Evolutionary conservation across 2,797 vertebrate genomes (phyloP), one percentile per base, ranked within the genome.

Genomic region (Xenopus petersii): DNA sequence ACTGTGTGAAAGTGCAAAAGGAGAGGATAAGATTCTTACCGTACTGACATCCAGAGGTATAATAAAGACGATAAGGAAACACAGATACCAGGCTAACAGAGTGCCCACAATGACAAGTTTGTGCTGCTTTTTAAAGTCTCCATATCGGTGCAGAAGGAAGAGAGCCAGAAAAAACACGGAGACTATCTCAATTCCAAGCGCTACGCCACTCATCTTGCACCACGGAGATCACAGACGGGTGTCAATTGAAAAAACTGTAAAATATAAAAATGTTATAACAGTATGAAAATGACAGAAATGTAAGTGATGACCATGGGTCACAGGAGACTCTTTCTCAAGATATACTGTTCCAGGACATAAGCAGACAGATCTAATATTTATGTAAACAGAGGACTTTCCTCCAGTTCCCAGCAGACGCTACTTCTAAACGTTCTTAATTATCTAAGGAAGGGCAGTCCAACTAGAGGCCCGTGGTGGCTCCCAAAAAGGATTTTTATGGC

Each of bases 41-140:
- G 95, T 97, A 86, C 94, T 98, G 82, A 98, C 96, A 81, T 99
- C 97, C 86, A 99, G 88, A 0, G 97, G 97, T 60, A 99, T 79
- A 81, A 98, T 98, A 84, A 98, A 98, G 67, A 99, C 94, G 80
- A 98, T 99, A 81, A 98, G 94, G 86, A 99, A 98, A 83, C 97
- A 98, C 82, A 99, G 94, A 85, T 97, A 98, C 97, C 97, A 98
- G 83, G 97, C 97, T 83, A 99, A 86, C 72, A 98, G 86, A 0
- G 97, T 99, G 81, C 94, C 94, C 59, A 98, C 85, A 73, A 98
- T 91, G 58, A 99, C 97, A 89, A 99, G 96, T 61, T 91, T 92
- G 81, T 99, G 97, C 83, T 99, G 96, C 84, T 95, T 97, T 83
- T 86, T 92, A 83, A 99, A 98, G 89, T 98, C 97, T 79, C 96